Conservation (phyloP, 2,888 invertebrate genomes). For the Epirrhoe tristata region DNA sequence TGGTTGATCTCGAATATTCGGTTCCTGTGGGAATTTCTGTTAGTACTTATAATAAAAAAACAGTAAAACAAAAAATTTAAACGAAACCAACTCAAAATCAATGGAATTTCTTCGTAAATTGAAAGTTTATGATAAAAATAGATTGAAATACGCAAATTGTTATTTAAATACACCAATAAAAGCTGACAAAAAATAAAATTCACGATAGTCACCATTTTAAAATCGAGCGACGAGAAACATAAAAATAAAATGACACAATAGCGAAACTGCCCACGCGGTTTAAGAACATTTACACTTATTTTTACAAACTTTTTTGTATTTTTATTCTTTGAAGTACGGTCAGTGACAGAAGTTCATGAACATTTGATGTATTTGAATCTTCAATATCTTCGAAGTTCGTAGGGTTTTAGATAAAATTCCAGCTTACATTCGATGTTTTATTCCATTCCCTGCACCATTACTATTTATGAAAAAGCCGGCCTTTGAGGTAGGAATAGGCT, state of each 20-base stretch:
- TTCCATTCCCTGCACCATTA: too few relatives aligned
- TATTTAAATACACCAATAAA: slow-evolving; percentile 29
- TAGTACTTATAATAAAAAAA: too few relatives aligned
- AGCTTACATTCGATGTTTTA: too few relatives aligned
- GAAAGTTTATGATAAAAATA: background rate
- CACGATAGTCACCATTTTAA: slow-evolving; percentile 29
- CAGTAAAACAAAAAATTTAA: background rate
- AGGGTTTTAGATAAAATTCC: too few relatives aligned
- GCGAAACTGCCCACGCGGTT: slow-evolving; percentile 37
- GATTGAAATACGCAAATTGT: slow-evolving; percentile 17
- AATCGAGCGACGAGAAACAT: slow-evolving; percentile 27
- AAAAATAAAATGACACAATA: slow-evolving; percentile 38
- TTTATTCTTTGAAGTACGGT: slow-evolving; percentile 25
- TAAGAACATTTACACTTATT: slow-evolving; percentile 24
- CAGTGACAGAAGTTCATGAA: too few relatives aligned
- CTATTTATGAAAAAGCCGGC: too few relatives aligned
- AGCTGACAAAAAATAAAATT: slow-evolving; percentile 29
- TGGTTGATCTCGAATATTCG: background rate
- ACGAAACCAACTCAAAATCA: background rate
- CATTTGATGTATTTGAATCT: too few relatives aligned
- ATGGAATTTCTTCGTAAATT: background rate
- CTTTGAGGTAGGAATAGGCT: too few relatives aligned
- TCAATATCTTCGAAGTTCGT: too few relatives aligned
- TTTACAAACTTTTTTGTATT: slow-evolving; percentile 5
- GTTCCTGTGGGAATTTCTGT: background rate